phyloP scores from a whole-genome alignment of 2,797 vertebrate genomes.

The Triplophysa yarkandensis region DNA sequence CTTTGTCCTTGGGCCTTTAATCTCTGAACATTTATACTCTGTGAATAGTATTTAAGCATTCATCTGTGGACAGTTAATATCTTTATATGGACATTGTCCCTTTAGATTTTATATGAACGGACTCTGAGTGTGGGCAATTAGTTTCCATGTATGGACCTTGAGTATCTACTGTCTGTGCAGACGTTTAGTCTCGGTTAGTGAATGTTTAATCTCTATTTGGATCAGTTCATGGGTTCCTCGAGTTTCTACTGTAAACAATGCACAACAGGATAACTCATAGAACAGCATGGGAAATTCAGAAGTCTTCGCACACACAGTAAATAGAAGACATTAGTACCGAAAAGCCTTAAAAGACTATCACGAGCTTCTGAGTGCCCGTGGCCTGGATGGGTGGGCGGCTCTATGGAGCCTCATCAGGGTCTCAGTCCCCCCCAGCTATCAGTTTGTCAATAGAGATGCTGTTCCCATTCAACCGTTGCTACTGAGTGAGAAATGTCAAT shows the following conservation, averaged over 20 bases:
- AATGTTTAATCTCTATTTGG: constrained; percentile 13
- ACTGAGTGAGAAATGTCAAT: constrained; percentile 75
- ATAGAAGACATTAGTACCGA: constrained; percentile 23
- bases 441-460: constrained; percentile 75
- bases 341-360: constrained; percentile 34
- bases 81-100: not conserved
- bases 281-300: constrained; percentile 25
- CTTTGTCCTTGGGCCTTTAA: not conserved
- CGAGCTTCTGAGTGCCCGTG: constrained; percentile 34
- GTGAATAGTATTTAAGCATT: not conserved
- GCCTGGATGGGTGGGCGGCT: constrained; percentile 17
- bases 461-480: constrained; percentile 69
- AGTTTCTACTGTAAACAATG: constrained; percentile 28
- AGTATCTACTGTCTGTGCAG: not conserved
- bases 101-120: not conserved
- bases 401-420: constrained; percentile 27
- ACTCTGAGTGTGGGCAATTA: not conserved
- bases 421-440: constrained; percentile 55
- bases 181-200: not conserved
- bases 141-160: not conserved
- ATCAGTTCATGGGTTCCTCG: constrained; percentile 6
- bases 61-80: not conserved
- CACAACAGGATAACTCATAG: constrained; percentile 2
- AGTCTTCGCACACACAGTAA: constrained; percentile 13
- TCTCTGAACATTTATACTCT: not conserved